Base-by-base conservation (phyloP, 2,113 vertebrate species). In the Cheirogaleus medius region DNA sequence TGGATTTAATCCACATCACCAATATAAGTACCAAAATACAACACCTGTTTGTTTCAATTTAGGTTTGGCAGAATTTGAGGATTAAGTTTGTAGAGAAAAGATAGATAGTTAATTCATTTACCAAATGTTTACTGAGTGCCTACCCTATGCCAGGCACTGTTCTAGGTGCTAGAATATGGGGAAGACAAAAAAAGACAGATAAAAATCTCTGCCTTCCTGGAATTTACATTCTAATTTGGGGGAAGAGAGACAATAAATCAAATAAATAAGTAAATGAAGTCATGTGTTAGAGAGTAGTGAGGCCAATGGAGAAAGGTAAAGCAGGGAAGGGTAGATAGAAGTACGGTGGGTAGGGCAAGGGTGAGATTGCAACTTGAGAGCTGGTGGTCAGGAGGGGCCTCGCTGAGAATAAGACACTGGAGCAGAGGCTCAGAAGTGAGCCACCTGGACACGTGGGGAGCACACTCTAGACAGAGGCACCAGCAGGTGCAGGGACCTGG, bases 1-100 rank as follows among this genome's bases (percentile, higher is more conserved):
- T 84, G 39, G 20, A 80, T 82, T 95, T 94, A 73, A 90, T 83
- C 56, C 47, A 80, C 27, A 80, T 60, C n/a, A 77, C 76, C 49
- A 95, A 6, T 37, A 73, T 15, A 27, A 47, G 56, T 18, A 94
- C 18, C 58, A 92, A 64, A 94, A 76, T 21, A 93, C n/a, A 89
- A 82, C 32, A 82, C 23, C n/a, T 80, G 77, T 21, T 49, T 88
- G 56, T 63, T 95, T 87, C 56, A 63, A 27, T 47, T 92, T 81
- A 86, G 58, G 44, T 94, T 58, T 96, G 94, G 76, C 56, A 96
- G 68, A 91, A 83, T 87, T 32, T 66, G 27, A 91, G 60, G 82
- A 54, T 74, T 29, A 85, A 81, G n/a, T 54, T 76, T 23, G 42
- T 60, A 82, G 49, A 86, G 23, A 81, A 87, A 92, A 90, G 77